Base-by-base conservation (phyloP, 2,113 vertebrate species). In the Brachyhypopomus gauderio region DNA sequence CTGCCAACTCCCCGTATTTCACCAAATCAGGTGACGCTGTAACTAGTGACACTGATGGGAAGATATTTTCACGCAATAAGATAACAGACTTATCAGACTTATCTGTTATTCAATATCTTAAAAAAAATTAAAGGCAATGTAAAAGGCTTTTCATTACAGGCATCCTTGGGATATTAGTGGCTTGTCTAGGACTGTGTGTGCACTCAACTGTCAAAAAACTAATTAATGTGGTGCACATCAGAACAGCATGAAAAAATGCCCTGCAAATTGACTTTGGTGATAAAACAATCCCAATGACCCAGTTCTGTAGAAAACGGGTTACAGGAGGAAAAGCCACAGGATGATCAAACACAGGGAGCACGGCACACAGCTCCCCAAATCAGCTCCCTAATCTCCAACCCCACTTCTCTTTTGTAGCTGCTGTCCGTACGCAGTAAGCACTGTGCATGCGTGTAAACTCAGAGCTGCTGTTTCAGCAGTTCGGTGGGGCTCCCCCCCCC, bases 251-350 rank as follows among this genome's bases (percentile, higher is more conserved):
- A n/a, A 12, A 17, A 64, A 55, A 58, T 64, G 58, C 34, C 55
- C 48, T 78, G n/a, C 14, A 69, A 78, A 41, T 23, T 41, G 30
- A 58, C 17, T 14, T 41, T 3, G 9, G 1, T 78, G 20, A 36
- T 58, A 30, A 25, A 22, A 58, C 64, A 66, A 60, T 67, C 56
- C 62, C 52, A 69, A 23, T 80, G 64, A 36, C 77, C 66, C 36
- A 79, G 80, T 75, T 64, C 66, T 67, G 23, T 7, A 58, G 41
- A 58, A 77, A 77, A 80, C 17, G 22, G 64, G 41, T 63, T 63
- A 64, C 34, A 25, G 55, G 66, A 55, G 56, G 27, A 73, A 67
- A 36, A 67, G 6, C 30, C 64, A 67, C 36, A 25, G 48, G 23
- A 30, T 4, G 69, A 23, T 74, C 38, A 52, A 36, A 45, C 67